Conservation (phyloP, 2,888 invertebrate genomes). For the Leistus spinibarbis region DNA sequence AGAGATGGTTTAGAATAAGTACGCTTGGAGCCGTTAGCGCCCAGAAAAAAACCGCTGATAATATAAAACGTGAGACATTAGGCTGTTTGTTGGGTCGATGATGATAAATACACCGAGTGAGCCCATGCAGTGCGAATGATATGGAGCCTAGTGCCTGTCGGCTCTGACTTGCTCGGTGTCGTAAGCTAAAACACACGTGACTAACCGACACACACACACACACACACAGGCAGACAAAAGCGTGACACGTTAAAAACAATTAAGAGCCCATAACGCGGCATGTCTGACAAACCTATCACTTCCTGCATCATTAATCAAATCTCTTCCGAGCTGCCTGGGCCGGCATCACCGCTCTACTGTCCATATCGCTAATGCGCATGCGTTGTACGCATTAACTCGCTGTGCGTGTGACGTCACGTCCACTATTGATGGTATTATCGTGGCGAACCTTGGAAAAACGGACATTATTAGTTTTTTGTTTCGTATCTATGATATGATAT, state of each 20-base stretch:
- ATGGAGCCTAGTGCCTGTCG: background rate
- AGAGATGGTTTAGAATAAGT: too few species aligned
- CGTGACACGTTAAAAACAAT: slow-evolving; percentile 47
- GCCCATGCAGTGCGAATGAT: background rate
- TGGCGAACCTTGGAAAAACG: background rate
- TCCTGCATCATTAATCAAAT: slow-evolving; percentile 54
- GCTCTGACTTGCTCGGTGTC: background rate
- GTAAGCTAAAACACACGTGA: slow-evolving; percentile 19
- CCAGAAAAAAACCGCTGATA: background rate
- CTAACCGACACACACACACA: slow-evolving; percentile 16
- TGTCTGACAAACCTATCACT: slow-evolving; percentile 53
- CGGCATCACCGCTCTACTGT: background rate
- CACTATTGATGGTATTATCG: too few species aligned
- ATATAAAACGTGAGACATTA: background rate
- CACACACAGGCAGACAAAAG: slow-evolving; percentile 12
- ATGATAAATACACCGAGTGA: background rate
- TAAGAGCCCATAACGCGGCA: slow-evolving; percentile 50
- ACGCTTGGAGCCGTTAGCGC: background rate
- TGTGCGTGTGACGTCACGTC: background rate
- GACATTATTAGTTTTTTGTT: background rate
- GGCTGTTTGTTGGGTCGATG: background rate
- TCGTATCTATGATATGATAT: too few species aligned
- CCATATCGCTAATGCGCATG: slow-evolving; percentile 8
- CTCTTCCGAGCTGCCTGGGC: background rate
- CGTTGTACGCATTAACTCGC: background rate